Evolutionary conservation across 2,888 invertebrate genomes (phyloP).

Genomic region (Sarcophaga caerulescens): DNA sequence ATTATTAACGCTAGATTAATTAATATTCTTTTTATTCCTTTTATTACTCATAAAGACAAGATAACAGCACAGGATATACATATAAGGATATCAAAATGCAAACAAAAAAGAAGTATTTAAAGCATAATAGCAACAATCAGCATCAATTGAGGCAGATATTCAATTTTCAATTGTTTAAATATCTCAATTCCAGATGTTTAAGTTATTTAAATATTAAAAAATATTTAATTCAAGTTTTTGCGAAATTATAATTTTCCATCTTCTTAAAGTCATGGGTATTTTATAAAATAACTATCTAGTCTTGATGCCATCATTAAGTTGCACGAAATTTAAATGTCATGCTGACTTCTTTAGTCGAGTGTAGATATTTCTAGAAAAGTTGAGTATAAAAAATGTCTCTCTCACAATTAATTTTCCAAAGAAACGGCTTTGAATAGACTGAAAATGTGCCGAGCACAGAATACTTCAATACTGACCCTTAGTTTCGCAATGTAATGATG

Average conservation of each 20-base stretch:
- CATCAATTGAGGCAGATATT: conserved; percentile 35
- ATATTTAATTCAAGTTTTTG: not conserved
- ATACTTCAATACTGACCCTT: not conserved
- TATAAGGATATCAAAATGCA: conserved; percentile 45
- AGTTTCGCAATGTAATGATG: conserved; percentile 24
- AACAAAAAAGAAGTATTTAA: conserved; percentile 35
- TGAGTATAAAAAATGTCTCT: too few species aligned
- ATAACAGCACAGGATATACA: conserved; percentile 17
- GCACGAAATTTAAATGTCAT: conserved; percentile 34
- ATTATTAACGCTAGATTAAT: conserved; percentile 68
- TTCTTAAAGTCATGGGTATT: not conserved
- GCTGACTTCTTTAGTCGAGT: conserved; percentile 23
- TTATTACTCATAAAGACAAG: conserved; percentile 23
- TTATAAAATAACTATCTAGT: not conserved
- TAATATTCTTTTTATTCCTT: conserved; percentile 59
- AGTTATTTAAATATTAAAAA: not conserved
- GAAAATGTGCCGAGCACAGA: too few species aligned
- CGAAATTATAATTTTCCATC: not conserved
- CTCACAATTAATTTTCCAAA: not conserved
- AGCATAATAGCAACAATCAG: not conserved
- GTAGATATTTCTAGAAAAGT: not conserved
- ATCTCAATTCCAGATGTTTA: not conserved
- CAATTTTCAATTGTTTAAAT: conserved; percentile 12
- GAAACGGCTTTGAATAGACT: too few species aligned
- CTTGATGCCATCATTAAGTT: not conserved